Base-by-base conservation (phyloP, 53 echinoderm and acorn worm species). In the Holothuria scabra region DNA sequence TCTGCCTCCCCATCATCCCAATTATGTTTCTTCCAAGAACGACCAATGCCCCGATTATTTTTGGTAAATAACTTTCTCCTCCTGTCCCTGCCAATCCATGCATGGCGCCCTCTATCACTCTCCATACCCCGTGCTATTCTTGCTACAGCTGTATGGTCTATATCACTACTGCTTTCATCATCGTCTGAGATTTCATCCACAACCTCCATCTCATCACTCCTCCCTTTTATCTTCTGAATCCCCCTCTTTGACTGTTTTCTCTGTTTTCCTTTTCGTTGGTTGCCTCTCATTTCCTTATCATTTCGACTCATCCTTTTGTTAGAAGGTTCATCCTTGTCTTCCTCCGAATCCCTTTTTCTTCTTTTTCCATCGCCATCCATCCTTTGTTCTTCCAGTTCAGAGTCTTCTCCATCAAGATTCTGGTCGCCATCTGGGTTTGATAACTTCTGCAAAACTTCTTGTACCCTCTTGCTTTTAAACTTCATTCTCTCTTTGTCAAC, bases 401-500 rank as follows among this genome's bases (percentile, higher is more conserved):
- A 78, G 25, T 71, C 64, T 12, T 18, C 20, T 37, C 44, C 49
- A 4, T 38, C 66, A n/a, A 52, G 55, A 44, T 84, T 63, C 16
- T 84, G 19, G 21, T 59, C 44, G 19, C 30, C 28, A 69, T 68
- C 65, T 59, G 76, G 90, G 62, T 85, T 80, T 29, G 72, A 59
- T 37, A 94, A 76, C 56, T 84, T 86, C 22, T 84, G 80, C 28
- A 97, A 66, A 1, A 91, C 97, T 33, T 83, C 78, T 69, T 92
- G 48, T 23, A 97, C 85, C 37, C 97, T 67, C 78, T 97, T 94
- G 83, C 97, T 97, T 37, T 88, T 88, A 21, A 94, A 83, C 62
- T 86, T 74, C 38, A 68, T 81, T 46, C 85, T 79, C 28, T 81
- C 70, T 5, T 57, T 64, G 37, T 71, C 52, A 6, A 56, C 79